Evolutionary conservation across 2,113 vertebrate species (phyloP).

Genomic region (Megaleporinus macrocephalus): DNA sequence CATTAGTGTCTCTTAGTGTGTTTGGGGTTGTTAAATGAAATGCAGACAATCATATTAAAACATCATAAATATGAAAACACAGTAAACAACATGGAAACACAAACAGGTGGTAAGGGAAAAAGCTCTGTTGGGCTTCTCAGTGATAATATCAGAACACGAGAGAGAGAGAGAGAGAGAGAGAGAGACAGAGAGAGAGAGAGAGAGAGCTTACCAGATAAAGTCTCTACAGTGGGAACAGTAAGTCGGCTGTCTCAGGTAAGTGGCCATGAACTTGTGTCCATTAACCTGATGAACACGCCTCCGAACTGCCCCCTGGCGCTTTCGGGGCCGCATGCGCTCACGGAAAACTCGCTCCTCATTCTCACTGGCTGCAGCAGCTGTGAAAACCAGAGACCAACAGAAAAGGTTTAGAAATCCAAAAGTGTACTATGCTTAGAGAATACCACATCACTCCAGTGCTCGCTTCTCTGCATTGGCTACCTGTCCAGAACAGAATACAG

Average conservation of each 20-base stretch:
- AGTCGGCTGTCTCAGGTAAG: slow-evolving; percentile 96
- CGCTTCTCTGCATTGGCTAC: no score
- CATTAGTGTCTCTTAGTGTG: not conserved
- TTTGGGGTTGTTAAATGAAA: not conserved
- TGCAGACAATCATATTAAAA: not conserved
- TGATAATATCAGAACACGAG: no score
- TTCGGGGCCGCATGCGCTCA: slow-evolving; percentile 92
- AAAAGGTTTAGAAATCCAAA: not conserved
- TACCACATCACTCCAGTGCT: no score
- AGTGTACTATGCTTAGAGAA: not conserved
- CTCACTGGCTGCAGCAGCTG: slow-evolving; percentile 85
- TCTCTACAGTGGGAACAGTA: slow-evolving; percentile 98
- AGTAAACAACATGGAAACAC: not conserved
- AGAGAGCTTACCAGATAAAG: slow-evolving; percentile 90
- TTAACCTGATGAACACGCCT: slow-evolving; percentile 97
- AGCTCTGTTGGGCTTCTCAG: no score
- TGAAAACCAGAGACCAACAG: not conserved
- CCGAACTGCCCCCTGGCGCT: slow-evolving; percentile 94
- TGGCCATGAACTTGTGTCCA: slow-evolving; percentile 99
- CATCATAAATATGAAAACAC: not conserved
- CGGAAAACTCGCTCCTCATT: slow-evolving; percentile 98
- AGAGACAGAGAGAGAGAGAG: not conserved
- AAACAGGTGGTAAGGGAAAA: not conserved
- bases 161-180: not conserved
- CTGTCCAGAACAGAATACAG: no score